Evolutionary conservation across 2,797 vertebrate species (phyloP).

Genomic region (Enteromius anoplus): DNA sequence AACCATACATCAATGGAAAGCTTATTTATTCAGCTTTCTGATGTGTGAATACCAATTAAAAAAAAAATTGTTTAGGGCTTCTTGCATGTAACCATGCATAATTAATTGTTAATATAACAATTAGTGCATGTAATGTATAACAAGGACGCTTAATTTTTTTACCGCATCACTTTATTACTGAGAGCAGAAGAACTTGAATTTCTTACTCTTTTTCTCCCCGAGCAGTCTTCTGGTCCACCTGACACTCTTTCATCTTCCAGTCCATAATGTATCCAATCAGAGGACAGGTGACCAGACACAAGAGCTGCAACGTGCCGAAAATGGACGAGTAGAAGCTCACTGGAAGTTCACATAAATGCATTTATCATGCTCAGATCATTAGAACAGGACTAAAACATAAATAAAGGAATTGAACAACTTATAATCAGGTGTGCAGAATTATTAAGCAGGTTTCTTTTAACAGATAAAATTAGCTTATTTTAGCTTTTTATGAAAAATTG

Average conservation of each 20-base stretch:
- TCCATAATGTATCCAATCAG: conserved; percentile 91
- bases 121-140: not conserved
- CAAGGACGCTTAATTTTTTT: not conserved
- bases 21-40: too few species aligned
- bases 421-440: too few species aligned
- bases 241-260: conserved; percentile 86
- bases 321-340: conserved; percentile 80
- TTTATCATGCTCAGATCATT: not conserved
- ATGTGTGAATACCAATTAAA: too few species aligned
- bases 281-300: conserved; percentile 86
- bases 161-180: not conserved
- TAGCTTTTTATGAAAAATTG: too few species aligned
- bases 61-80: not conserved
- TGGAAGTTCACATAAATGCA: conserved; percentile 9
- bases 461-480: too few species aligned
- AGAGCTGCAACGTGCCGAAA: conserved; percentile 85
- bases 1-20: too few species aligned
- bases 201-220: conserved; percentile 29
- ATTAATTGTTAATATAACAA: not conserved
- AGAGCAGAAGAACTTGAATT: not conserved
- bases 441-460: too few species aligned
- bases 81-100: conserved; percentile 40
- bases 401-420: too few species aligned
- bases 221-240: conserved; percentile 13
- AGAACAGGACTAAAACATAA: too few species aligned